Evolutionary conservation across 2,888 invertebrate genomes (phyloP).

Genomic region (Malacosoma neustria): DNA sequence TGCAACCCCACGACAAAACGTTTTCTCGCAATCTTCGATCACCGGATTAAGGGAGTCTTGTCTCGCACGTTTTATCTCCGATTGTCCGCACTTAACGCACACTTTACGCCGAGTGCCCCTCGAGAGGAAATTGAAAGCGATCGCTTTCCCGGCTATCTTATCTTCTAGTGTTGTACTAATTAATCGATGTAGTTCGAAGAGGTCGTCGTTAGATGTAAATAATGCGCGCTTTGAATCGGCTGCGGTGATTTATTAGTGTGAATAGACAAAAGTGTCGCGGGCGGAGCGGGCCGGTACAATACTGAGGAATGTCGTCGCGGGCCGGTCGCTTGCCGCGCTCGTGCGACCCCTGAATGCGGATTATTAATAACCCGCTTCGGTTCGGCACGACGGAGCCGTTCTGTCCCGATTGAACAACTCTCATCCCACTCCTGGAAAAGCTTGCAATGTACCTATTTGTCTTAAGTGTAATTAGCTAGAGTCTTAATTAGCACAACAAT

Average conservation of each 20-base stretch:
- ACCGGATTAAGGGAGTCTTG: conserved; percentile 72
- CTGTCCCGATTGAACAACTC: conserved; percentile 31
- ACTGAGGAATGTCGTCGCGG: conserved; percentile 67
- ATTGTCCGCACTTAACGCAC: conserved; percentile 74
- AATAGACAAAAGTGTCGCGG: conserved; percentile 72
- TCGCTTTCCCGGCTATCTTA: conserved; percentile 71
- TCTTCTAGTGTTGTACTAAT: conserved; percentile 70
- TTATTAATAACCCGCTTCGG: conserved; percentile 69
- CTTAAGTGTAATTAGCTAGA: too few relatives aligned
- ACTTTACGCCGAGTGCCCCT: conserved; percentile 73
- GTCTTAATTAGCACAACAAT: too few relatives aligned
- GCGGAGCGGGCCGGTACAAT: conserved; percentile 64
- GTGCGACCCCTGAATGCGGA: conserved; percentile 67
- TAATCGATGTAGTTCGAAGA: conserved; percentile 65
- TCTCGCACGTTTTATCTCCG: conserved; percentile 74
- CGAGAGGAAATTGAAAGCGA: conserved; percentile 74
- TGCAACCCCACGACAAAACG: conserved; percentile 72
- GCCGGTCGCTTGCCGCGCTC: conserved; percentile 53
- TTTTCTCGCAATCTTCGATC: conserved; percentile 75
- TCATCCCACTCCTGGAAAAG: conserved; percentile 43
- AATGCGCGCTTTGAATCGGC: conserved; percentile 57
- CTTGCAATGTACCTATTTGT: too few relatives aligned
- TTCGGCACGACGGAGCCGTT: conserved; percentile 31
- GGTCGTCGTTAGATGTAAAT: conserved; percentile 64
- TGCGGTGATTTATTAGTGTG: conserved; percentile 68